Conservation (phyloP, 2,888 invertebrate species). For the Erebia ligea region DNA sequence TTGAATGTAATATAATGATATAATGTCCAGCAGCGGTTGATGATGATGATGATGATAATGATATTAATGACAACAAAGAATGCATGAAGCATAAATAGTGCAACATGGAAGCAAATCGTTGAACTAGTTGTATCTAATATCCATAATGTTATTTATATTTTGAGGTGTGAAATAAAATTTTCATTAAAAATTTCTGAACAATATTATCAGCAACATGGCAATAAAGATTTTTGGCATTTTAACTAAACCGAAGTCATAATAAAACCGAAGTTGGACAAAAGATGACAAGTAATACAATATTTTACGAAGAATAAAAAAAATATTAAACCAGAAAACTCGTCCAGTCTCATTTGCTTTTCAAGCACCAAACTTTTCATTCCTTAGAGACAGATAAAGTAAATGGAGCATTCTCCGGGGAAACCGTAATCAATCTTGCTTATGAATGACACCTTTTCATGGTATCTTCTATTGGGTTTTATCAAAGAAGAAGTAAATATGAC, state of each 20-base stretch:
- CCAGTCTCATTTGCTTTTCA: slow-evolving; percentile 7
- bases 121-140: no score
- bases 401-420: slow-evolving; percentile 11
- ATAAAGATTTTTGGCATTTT: background rate
- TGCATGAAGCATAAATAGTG: no score
- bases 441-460: slow-evolving; percentile 26
- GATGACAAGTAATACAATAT: slow-evolving; percentile 1
- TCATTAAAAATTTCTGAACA: background rate
- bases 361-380: slow-evolving; percentile 18
- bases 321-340: slow-evolving; percentile 6
- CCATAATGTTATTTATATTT: no score
- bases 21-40: no score
- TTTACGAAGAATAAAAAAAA: background rate
- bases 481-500: slow-evolving; percentile 9
- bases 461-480: slow-evolving; percentile 16
- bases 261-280: slow-evolving; percentile 7
- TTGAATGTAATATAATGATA: no score
- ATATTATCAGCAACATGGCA: background rate
- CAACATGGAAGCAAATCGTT: no score
- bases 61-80: no score
- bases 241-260: slow-evolving; percentile 4
- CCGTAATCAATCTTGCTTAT: slow-evolving; percentile 28
- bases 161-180: background rate
- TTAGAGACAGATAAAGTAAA: slow-evolving; percentile 20
- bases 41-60: no score